Evolutionary conservation across 2,797 vertebrate genomes (phyloP).

Genomic region (Myiotriccus ornatus): DNA sequence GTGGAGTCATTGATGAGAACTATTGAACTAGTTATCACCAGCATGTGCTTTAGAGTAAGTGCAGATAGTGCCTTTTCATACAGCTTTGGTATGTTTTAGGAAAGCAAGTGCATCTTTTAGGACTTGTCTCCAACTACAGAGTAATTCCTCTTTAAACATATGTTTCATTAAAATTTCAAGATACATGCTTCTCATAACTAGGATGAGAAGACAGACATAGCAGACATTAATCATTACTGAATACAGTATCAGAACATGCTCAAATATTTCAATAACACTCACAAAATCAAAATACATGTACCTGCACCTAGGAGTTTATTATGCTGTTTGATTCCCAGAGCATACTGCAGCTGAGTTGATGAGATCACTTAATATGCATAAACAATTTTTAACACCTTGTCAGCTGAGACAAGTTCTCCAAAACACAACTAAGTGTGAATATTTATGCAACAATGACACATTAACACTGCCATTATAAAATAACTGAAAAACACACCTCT

Average conservation of each 20-base stretch:
- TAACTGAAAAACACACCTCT: background rate
- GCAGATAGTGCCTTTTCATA: background rate
- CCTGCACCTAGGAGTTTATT: background rate
- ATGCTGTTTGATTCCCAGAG: background rate
- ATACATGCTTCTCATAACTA: background rate
- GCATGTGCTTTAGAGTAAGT: background rate
- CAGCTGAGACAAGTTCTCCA: background rate
- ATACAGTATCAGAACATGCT: background rate
- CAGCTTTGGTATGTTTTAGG: background rate
- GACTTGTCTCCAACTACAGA: background rate
- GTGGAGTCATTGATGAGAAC: background rate
- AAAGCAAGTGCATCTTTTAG: background rate
- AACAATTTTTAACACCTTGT: background rate
- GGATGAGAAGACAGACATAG: background rate
- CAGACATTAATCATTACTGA: background rate
- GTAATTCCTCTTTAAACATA: background rate
- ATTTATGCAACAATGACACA: background rate
- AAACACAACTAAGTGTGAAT: background rate
- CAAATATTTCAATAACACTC: background rate
- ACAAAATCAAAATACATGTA: background rate
- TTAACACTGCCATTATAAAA: background rate
- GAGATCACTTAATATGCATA: background rate
- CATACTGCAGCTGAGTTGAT: background rate
- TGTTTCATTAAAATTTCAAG: background rate
- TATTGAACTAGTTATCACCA: background rate